These are phyloP conservation scores for Gasteruption jaculator DNA, from an alignment of 2,888 invertebrate species.

Conservation along the genomic window DNA sequence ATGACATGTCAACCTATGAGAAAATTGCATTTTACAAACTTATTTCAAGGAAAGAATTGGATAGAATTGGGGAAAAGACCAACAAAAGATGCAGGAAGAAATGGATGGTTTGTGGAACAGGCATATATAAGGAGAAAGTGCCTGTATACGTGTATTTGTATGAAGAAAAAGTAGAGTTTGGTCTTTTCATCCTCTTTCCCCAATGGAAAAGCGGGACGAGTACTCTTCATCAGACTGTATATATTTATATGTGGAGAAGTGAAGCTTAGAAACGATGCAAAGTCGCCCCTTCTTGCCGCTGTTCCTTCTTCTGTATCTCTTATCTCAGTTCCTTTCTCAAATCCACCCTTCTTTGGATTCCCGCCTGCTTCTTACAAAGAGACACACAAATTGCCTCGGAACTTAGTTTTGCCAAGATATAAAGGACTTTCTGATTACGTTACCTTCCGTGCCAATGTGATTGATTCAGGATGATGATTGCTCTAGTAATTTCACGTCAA, in stretches of 20 bases:
- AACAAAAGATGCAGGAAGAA: constrained; percentile 32
- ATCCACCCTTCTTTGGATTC: constrained; percentile 24
- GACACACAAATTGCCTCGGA: constrained; percentile 49
- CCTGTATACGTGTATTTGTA: constrained; percentile 8
- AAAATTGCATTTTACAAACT: constrained; percentile 60
- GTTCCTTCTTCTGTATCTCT: constrained; percentile 15
- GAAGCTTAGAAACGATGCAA: constrained; percentile 41
- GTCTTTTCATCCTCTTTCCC: constrained; percentile 13
- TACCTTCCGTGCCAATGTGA: constrained; percentile 42
- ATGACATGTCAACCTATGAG: constrained; percentile 58
- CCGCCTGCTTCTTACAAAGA: constrained; percentile 44
- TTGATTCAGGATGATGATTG: constrained; percentile 46
- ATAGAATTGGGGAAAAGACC: constrained; percentile 54
- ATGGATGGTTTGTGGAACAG: constrained; percentile 22
- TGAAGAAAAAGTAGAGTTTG: constrained; percentile 15
- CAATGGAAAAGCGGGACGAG: constrained; percentile 13
- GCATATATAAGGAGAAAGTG: constrained; percentile 13
- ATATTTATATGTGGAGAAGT: no score
- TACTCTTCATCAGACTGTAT: no score
- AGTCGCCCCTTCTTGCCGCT: constrained; percentile 35
- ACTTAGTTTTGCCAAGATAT: constrained; percentile 49
- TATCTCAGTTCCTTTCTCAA: constrained; percentile 19
- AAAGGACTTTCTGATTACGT: constrained; percentile 49
- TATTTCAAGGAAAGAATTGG: constrained; percentile 58
- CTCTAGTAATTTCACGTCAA: constrained; percentile 27